Percentiles rank a stretch among this genome's conserved stretches.
Evolutionary conservation across 2,888 invertebrate genomes (phyloP).

Genomic region (Clanis bilineata): DNA sequence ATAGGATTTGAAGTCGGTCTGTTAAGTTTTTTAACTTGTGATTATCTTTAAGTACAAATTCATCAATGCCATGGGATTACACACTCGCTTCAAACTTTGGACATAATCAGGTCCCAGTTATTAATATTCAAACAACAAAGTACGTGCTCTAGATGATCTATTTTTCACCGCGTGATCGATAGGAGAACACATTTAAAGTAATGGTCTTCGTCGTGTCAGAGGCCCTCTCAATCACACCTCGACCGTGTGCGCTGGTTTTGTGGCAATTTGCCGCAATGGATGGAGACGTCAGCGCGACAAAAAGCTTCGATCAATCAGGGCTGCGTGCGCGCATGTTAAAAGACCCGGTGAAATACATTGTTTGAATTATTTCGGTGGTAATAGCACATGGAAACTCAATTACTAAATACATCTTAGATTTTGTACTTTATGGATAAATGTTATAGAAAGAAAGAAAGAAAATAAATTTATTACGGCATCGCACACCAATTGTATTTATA

Average conservation of each 20-base stretch:
- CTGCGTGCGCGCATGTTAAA: conserved; percentile 60
- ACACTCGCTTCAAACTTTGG: too few species aligned
- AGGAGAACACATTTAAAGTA: conserved; percentile 69
- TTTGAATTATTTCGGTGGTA: conserved; percentile 21
- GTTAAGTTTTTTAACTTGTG: too few species aligned
- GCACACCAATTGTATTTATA: too few species aligned
- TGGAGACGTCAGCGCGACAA: conserved; percentile 78
- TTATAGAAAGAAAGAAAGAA: too few species aligned
- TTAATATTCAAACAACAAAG: background rate
- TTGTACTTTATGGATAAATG: too few species aligned
- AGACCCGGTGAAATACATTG: conserved; percentile 10
- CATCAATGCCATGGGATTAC: too few species aligned
- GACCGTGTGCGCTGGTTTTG: conserved; percentile 47
- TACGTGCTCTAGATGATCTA: background rate
- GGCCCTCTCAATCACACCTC: conserved; percentile 67
- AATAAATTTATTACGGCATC: too few species aligned
- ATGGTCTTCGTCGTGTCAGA: conserved; percentile 48
- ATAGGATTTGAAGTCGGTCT: too few species aligned
- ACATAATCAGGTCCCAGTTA: too few species aligned
- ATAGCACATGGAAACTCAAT: too few species aligned
- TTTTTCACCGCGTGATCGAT: conserved; percentile 60
- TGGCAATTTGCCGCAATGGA: conserved; percentile 78
- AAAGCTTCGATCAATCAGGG: conserved; percentile 77
- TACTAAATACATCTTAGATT: too few species aligned
- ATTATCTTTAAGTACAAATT: too few species aligned